Evolutionary conservation across 1,140 invertebrate genomes (phyloP).

Genomic region (Tenebrio molitor): DNA sequence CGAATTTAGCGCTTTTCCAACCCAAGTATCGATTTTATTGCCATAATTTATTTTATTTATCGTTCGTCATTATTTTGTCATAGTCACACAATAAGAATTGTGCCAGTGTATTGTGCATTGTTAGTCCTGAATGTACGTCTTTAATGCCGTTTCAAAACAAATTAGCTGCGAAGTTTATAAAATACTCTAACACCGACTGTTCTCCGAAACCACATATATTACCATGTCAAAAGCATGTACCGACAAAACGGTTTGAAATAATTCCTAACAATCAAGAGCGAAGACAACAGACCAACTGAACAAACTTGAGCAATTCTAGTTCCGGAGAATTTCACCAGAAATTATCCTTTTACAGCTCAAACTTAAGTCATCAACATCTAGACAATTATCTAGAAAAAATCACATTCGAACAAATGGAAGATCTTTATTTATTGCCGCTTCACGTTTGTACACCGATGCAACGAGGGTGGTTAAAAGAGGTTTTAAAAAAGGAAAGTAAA

Average conservation of each 20-base stretch:
- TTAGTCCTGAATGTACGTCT: conserved; percentile 38
- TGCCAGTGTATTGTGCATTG: conserved; percentile 35
- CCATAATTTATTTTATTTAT: conserved; percentile 38
- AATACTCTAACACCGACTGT: conserved; percentile 44
- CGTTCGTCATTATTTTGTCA: conserved; percentile 28
- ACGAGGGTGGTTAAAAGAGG: not conserved
- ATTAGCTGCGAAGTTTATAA: conserved; percentile 43
- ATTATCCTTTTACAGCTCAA: conserved; percentile 29
- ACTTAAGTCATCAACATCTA: conserved; percentile 27
- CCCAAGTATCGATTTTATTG: conserved; percentile 32
- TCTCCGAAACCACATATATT: conserved; percentile 44
- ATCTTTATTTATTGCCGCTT: conserved; percentile 6
- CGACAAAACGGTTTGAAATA: conserved; percentile 41
- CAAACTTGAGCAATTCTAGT: conserved; percentile 42
- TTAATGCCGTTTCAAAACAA: conserved; percentile 37
- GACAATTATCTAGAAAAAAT: conserved; percentile 20
- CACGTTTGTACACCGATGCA: not conserved
- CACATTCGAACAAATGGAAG: not conserved
- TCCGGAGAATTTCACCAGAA: conserved; percentile 21
- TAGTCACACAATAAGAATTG: conserved; percentile 5
- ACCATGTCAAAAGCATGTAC: conserved; percentile 45
- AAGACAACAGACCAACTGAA: conserved; percentile 38
- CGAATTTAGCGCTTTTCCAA: not conserved
- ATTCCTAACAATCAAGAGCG: conserved; percentile 44
- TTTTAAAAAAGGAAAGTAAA: conserved; percentile 8